These are phyloP conservation scores for Drosophila parthenogenetica DNA, from an alignment of 2,888 invertebrate species.

Conservation along the genomic window DNA sequence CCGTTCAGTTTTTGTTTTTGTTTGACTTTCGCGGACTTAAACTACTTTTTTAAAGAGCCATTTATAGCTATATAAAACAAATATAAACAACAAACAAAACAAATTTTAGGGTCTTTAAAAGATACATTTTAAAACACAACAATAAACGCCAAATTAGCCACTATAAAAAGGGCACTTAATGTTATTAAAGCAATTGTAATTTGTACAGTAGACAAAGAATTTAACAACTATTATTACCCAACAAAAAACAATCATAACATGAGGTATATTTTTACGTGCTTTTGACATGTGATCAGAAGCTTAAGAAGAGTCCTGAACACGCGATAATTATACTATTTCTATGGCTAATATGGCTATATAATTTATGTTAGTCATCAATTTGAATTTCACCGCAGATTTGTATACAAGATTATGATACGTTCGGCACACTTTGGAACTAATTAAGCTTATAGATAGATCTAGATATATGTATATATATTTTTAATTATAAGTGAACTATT, in stretches of 20 bases:
- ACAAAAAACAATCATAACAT: not conserved
- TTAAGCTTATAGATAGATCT: conserved; percentile 15
- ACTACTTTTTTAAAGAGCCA: not conserved
- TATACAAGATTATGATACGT: not conserved
- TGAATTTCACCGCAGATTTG: not conserved
- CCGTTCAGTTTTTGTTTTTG: conserved; percentile 1
- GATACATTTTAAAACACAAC: too few relatives aligned
- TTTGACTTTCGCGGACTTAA: not conserved
- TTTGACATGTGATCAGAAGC: not conserved
- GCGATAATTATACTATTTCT: not conserved
- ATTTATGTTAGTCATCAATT: not conserved
- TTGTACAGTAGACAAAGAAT: not conserved
- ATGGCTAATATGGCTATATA: not conserved
- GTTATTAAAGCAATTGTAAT: not conserved
- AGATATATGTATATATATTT: not conserved
- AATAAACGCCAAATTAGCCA: too few relatives aligned
- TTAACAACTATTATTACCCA: not conserved
- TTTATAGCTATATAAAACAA: not conserved
- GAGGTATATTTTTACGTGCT: not conserved
- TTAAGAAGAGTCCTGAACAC: not conserved
- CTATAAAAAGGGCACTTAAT: not conserved
- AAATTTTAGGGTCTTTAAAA: too few relatives aligned
- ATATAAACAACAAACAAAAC: not conserved
- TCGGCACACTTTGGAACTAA: conserved; percentile 77
- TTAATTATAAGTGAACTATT: not conserved